Percentiles rank a stretch among this genome's conserved stretches.
These are phyloP conservation scores for Recurvirostra avosetta DNA, from an alignment of 2,113 vertebrate species.

Conservation along the genomic window DNA sequence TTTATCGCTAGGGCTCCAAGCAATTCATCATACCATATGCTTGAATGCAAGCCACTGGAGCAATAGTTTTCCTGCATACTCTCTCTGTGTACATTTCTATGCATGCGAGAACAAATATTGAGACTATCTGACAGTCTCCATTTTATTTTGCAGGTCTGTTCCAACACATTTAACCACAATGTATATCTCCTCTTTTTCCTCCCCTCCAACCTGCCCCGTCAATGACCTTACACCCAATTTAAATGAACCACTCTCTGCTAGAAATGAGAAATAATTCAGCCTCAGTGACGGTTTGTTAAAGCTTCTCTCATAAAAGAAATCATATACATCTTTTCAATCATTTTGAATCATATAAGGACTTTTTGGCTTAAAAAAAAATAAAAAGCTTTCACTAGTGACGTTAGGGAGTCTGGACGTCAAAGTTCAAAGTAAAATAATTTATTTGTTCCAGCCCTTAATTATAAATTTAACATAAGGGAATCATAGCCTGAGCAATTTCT, in stretches of 20 bases:
- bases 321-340: background rate
- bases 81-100: slow-evolving; percentile 13
- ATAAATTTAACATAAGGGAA: background rate
- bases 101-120: slow-evolving; percentile 43
- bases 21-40: slow-evolving; percentile 26
- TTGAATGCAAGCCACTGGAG: slow-evolving; percentile 25
- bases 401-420: background rate
- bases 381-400: background rate
- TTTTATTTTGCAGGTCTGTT: slow-evolving; percentile 49
- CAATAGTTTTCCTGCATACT: slow-evolving; percentile 7
- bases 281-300: background rate
- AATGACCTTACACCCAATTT: slow-evolving; percentile 41
- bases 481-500: background rate
- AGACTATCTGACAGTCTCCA: slow-evolving; percentile 17
- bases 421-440: background rate
- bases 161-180: slow-evolving; percentile 56
- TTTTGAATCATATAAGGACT: background rate
- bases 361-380: background rate
- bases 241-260: slow-evolving; percentile 1
- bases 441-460: background rate
- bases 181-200: background rate
- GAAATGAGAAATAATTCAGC: slow-evolving; percentile 33
- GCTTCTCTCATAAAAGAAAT: background rate
- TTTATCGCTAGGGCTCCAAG: background rate
- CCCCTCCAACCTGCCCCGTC: slow-evolving; percentile 10